Evolutionary conservation across 1,140 invertebrate species (phyloP), one percentile per base, ranked within the genome.

Genomic region (Hydropsyche tenuis): DNA sequence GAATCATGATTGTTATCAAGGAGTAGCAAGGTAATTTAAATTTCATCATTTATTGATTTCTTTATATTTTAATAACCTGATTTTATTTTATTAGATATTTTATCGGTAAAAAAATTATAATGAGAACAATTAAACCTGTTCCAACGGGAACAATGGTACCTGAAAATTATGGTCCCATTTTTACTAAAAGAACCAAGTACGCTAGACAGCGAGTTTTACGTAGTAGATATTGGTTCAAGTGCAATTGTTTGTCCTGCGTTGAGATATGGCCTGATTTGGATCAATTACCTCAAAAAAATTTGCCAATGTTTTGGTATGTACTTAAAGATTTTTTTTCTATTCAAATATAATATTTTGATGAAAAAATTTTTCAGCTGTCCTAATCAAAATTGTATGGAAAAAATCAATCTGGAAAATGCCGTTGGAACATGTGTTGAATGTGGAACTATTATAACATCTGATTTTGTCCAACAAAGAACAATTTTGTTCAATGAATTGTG

Each of bases 111-210:
- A 81, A 83, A 18, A 89, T 92, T 73, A 86, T 92, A 14, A 82
- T 92, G 1, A 83, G 86, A 68, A 85, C 90, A 2, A 82, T 87
- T 5, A 81, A 86, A 63, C 84, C 86, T 1, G 75, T 91, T n/a
- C 75, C 81, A 45, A 75, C 81, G 11, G 88, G 88, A 0, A 86
- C 89, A 37, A 79, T 87, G 69, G 82, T 93, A 4, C 82, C 86
- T 23, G 92, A 94, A 80, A 93, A 92, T 80, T 94, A 94, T 81
- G 91, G 91, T 1, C 90, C 90, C 16, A 83, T 89, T 62, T 92
- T 89, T 81, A 88, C 88, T 0, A 86, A 89, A 68, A 85, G 85
- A 69, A 79, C 74, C 11, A 78, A 83, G 46, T 76, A 77, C 0
- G 85, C 88, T 1, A 81, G 92, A n/a, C 84, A 86, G 73, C 81